phyloP scores from a whole-genome alignment of 2,888 invertebrate genomes.

The Dorcus hopei region DNA sequence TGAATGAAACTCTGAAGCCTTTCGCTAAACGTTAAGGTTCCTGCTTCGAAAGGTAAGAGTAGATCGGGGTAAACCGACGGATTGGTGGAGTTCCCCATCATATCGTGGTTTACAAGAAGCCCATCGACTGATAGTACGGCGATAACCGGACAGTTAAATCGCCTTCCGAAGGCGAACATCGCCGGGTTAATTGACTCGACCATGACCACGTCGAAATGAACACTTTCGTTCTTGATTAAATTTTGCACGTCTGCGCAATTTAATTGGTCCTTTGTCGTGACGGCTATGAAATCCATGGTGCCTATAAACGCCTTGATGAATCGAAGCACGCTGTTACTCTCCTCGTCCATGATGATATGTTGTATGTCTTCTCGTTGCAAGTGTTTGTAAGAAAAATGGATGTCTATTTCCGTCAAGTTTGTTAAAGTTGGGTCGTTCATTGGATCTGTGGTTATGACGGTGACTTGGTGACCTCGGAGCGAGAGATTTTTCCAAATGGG shows the following conservation, averaged over 20 bases:
- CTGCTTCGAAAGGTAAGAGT: conserved; percentile 31
- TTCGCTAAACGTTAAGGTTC: conserved; percentile 48
- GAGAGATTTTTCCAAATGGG: conserved; percentile 49
- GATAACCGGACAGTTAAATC: conserved; percentile 41
- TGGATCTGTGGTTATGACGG: conserved; percentile 48
- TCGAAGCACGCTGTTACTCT: conserved; percentile 4
- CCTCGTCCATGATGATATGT: conserved; percentile 11
- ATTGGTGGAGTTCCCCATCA: conserved; percentile 39
- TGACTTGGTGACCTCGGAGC: conserved; percentile 50
- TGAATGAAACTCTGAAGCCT: conserved; percentile 33
- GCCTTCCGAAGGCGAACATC: conserved; percentile 35
- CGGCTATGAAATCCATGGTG: neutral
- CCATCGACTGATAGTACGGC: conserved; percentile 39
- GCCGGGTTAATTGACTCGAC: conserved; percentile 36
- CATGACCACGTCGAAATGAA: conserved; percentile 40
- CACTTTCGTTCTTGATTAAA: conserved; percentile 34
- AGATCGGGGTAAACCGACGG: conserved; percentile 41
- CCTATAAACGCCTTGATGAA: conserved; percentile 3
- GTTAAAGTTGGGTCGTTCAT: conserved; percentile 40
- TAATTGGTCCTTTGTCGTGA: conserved; percentile 16
- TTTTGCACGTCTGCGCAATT: conserved; percentile 34
- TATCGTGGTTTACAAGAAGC: conserved; percentile 32
- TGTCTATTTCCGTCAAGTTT: conserved; percentile 48
- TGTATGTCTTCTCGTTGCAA: conserved; percentile 16
- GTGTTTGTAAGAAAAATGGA: conserved; percentile 39